Evolutionary conservation across 2,113 vertebrate species (phyloP).

Genomic region (Oncorhynchus masou): DNA sequence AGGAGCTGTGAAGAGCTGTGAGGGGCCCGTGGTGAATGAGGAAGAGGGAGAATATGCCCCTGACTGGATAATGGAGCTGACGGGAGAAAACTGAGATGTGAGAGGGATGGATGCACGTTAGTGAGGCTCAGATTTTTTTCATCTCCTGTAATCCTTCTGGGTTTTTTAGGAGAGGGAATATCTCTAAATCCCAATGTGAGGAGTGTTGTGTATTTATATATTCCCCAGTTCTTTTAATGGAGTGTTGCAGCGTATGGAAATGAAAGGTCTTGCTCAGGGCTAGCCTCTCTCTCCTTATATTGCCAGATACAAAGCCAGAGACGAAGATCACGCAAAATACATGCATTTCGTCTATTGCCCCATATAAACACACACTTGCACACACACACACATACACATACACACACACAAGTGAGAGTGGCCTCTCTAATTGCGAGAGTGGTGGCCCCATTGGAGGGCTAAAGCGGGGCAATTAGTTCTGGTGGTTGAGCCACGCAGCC

Average conservation of each 20-base stretch:
- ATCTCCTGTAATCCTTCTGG: slow-evolving; percentile 51
- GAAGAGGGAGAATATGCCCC: background rate
- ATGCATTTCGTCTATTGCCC: background rate
- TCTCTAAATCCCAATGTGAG: slow-evolving; percentile 63
- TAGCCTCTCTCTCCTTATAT: slow-evolving; percentile 21
- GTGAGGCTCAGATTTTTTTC: slow-evolving; percentile 11
- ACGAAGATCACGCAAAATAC: slow-evolving; percentile 45
- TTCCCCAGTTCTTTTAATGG: slow-evolving; percentile 67
- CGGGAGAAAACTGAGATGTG: slow-evolving; percentile 11
- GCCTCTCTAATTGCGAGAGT: slow-evolving; percentile 53
- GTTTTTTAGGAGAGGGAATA: slow-evolving; percentile 51
- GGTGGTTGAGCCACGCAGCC: slow-evolving; percentile 30
- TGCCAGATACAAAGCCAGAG: slow-evolving; percentile 45
- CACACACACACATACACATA: background rate
- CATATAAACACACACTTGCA: slow-evolving; percentile 15
- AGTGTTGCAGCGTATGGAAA: slow-evolving; percentile 70
- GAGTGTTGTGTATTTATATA: slow-evolving; percentile 69
- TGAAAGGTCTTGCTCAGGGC: slow-evolving; percentile 71
- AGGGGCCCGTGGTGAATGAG: slow-evolving; percentile 5
- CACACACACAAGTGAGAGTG: slow-evolving; percentile 26
- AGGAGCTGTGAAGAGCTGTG: too few relatives aligned
- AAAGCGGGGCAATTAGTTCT: slow-evolving; percentile 45
- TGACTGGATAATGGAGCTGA: background rate
- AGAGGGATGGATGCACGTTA: background rate
- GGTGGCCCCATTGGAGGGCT: slow-evolving; percentile 18